Evolutionary conservation across 2,888 invertebrate species (phyloP).

Genomic region (Mellilla xanthometata): DNA sequence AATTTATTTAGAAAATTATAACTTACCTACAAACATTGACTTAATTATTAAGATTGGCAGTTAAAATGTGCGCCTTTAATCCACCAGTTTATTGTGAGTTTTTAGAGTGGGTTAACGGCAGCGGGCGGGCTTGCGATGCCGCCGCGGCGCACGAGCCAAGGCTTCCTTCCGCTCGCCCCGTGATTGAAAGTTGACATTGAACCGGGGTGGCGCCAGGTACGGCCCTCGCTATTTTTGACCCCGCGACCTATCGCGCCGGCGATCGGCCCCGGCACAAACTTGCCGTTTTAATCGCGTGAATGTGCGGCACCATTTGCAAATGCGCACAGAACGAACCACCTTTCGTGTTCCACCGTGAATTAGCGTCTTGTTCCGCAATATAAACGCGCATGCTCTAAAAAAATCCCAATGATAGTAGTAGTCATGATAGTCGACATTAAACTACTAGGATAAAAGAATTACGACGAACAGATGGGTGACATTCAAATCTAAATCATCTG

Average conservation of each 20-base stretch:
- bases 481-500: slow-evolving; percentile 50
- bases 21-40: no score
- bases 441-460: slow-evolving; percentile 12
- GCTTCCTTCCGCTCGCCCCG: slow-evolving; percentile 70
- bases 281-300: slow-evolving; percentile 75
- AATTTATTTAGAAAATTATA: no score
- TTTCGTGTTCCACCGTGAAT: slow-evolving; percentile 59
- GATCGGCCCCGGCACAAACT: slow-evolving; percentile 75
- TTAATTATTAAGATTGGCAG: no score
- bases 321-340: slow-evolving; percentile 56
- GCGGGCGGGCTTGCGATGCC: slow-evolving; percentile 37
- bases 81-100: neutral
- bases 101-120: slow-evolving; percentile 4
- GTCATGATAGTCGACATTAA: neutral
- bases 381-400: slow-evolving; percentile 21
- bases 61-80: no score
- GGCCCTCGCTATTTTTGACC: slow-evolving; percentile 77
- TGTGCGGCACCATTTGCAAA: slow-evolving; percentile 69
- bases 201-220: slow-evolving; percentile 79
- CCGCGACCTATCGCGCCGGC: slow-evolving; percentile 75
- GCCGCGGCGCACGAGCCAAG: slow-evolving; percentile 63
- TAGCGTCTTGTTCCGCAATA: slow-evolving; percentile 51
- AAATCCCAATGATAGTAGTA: neutral
- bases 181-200: slow-evolving; percentile 81
- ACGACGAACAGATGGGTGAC: slow-evolving; percentile 31